Conservation (phyloP, 2,797 vertebrate species). For the Mus caroli region DNA sequence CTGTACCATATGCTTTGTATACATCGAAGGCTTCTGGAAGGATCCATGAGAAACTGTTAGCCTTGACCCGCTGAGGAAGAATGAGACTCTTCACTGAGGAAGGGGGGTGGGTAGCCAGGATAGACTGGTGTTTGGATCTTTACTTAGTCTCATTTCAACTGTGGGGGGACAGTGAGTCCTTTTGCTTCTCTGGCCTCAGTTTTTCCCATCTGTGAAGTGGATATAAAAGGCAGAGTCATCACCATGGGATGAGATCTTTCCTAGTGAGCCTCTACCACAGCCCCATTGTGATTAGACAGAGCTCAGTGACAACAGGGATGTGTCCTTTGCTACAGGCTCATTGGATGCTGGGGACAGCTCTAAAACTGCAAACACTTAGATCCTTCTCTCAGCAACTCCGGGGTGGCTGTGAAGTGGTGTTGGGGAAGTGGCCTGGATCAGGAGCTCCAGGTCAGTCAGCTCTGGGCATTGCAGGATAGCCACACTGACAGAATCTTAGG, state of each 20-base stretch:
- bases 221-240: too few relatives aligned
- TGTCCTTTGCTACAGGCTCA: not conserved
- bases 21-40: conserved; percentile 18
- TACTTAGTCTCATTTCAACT: not conserved
- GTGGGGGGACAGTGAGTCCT: not conserved
- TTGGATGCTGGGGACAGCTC: not conserved
- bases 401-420: not conserved
- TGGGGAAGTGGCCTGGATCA: not conserved
- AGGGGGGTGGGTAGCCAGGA: not conserved
- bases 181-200: not conserved
- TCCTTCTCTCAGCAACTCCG: not conserved
- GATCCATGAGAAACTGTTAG: not conserved
- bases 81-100: not conserved
- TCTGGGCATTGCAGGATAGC: not conserved
- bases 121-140: not conserved
- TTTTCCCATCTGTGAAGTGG: conserved; percentile 44
- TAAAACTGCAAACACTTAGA: not conserved
- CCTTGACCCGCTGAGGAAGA: not conserved
- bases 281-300: not conserved
- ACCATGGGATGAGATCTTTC: not conserved
- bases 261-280: not conserved
- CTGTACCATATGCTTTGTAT: too few relatives aligned
- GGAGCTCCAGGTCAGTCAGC: not conserved
- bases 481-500: not conserved
- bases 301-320: too few relatives aligned